A percentile compares a stretch with the other conserved stretches of the same genome.
Conservation (phyloP, 2,888 invertebrate species). For the Drosophila paranaensis region DNA sequence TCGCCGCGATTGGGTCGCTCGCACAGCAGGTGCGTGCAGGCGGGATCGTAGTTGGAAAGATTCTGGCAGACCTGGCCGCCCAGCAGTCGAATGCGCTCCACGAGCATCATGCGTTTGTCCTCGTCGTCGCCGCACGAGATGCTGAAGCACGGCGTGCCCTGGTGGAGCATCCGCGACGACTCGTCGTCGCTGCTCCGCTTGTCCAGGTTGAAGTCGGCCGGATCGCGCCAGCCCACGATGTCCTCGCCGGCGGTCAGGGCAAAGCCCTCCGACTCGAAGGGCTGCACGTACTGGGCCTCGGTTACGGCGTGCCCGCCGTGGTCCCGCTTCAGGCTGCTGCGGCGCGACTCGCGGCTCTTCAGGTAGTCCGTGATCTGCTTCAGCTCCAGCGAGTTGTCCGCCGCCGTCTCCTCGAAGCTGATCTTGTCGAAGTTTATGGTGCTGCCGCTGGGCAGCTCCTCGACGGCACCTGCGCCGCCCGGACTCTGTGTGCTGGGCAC, state of each 20-base stretch:
- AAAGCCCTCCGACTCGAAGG: slow-evolving; percentile 82
- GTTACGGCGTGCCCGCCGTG: slow-evolving; percentile 52
- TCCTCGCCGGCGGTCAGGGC: slow-evolving; percentile 85
- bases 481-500: slow-evolving; percentile 75
- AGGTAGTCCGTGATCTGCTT: slow-evolving; percentile 83
- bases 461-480: not conserved
- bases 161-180: slow-evolving; percentile 70
- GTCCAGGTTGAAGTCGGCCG: slow-evolving; percentile 81
- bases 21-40: slow-evolving; percentile 91
- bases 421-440: slow-evolving; percentile 83
- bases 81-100: slow-evolving; percentile 69
- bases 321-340: slow-evolving; percentile 75
- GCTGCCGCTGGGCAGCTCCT: slow-evolving; percentile 42
- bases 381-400: slow-evolving; percentile 72
- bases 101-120: slow-evolving; percentile 67
- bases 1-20: slow-evolving; percentile 92
- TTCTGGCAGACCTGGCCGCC: slow-evolving; percentile 82
- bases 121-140: slow-evolving; percentile 82
- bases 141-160: slow-evolving; percentile 82
- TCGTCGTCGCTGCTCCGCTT: slow-evolving; percentile 24
- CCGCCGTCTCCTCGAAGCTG: slow-evolving; percentile 78
- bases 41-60: slow-evolving; percentile 86
- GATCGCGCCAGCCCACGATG: slow-evolving; percentile 91
- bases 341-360: slow-evolving; percentile 76
- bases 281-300: slow-evolving; percentile 76